Evolutionary conservation across 2,888 invertebrate genomes (phyloP).

Genomic region (Trichacis sp.): DNA sequence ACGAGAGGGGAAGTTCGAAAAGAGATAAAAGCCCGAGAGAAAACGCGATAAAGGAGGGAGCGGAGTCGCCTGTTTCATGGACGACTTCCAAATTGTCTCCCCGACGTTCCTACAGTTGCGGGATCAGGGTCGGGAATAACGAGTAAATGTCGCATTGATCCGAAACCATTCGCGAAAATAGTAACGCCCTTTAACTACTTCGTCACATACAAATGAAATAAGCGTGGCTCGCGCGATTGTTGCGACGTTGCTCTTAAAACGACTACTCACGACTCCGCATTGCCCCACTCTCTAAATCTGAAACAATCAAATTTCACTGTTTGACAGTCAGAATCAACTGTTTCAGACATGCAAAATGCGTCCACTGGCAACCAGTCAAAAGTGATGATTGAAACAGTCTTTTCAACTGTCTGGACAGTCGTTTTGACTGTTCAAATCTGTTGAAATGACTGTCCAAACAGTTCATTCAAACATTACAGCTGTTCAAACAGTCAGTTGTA

Average conservation of each 20-base stretch:
- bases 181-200: conserved; percentile 13
- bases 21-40: conserved; percentile 4
- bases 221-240: neutral
- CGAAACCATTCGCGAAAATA: conserved; percentile 32
- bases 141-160: conserved; percentile 47
- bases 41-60: conserved; percentile 16
- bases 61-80: conserved; percentile 42
- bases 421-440: too few species aligned
- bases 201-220: neutral
- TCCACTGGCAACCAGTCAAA: too few species aligned
- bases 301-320: too few species aligned
- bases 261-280: neutral
- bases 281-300: too few species aligned
- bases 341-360: too few species aligned
- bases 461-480: too few species aligned
- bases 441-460: too few species aligned
- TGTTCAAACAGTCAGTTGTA: too few species aligned
- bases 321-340: too few species aligned
- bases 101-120: conserved; percentile 22
- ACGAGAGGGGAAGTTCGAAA: conserved; percentile 10
- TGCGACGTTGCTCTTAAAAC: too few species aligned
- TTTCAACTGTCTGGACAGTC: too few species aligned
- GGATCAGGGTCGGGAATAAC: conserved; percentile 8
- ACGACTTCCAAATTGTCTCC: conserved; percentile 50
- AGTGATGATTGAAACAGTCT: too few species aligned